Conservation (phyloP, 2,888 invertebrate species). For the Chirona hameri region DNA sequence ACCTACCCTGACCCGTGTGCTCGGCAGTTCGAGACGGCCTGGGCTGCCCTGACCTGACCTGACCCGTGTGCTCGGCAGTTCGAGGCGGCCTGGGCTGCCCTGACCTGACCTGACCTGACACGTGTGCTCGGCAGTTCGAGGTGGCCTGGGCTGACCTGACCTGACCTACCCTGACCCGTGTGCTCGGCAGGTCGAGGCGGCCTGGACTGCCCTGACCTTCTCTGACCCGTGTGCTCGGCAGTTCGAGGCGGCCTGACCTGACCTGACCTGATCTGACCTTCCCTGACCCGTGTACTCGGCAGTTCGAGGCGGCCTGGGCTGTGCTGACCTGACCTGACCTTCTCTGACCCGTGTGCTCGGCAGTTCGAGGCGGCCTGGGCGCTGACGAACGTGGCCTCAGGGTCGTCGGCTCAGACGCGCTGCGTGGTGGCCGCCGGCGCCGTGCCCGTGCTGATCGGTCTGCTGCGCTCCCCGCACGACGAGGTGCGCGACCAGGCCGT, state of each 20-base stretch:
- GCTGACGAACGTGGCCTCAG: conserved; percentile 94
- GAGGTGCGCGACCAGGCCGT: conserved; percentile 88
- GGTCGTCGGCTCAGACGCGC: conserved; percentile 83
- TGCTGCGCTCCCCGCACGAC: conserved; percentile 63
- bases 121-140: too few species aligned
- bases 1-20: too few species aligned
- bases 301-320: background rate
- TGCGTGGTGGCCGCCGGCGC: conserved; percentile 83
- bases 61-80: too few species aligned
- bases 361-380: conserved; percentile 99
- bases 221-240: background rate
- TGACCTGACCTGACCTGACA: too few species aligned
- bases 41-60: too few species aligned
- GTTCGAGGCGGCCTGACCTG: background rate
- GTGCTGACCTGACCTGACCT: conserved; percentile 31
- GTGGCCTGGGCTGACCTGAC: background rate
- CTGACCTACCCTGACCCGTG: too few species aligned
- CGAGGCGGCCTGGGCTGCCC: too few species aligned
- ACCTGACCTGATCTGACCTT: background rate
- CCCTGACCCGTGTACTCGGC: background rate
- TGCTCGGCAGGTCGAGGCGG: too few species aligned
- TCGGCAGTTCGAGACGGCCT: too few species aligned
- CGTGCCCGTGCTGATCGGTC: conserved; percentile 69
- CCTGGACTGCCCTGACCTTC: background rate
- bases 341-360: conserved; percentile 46